These are phyloP conservation scores for Nomada fabriciana DNA, from an alignment of 2,888 invertebrate genomes.

Conservation along the genomic window DNA sequence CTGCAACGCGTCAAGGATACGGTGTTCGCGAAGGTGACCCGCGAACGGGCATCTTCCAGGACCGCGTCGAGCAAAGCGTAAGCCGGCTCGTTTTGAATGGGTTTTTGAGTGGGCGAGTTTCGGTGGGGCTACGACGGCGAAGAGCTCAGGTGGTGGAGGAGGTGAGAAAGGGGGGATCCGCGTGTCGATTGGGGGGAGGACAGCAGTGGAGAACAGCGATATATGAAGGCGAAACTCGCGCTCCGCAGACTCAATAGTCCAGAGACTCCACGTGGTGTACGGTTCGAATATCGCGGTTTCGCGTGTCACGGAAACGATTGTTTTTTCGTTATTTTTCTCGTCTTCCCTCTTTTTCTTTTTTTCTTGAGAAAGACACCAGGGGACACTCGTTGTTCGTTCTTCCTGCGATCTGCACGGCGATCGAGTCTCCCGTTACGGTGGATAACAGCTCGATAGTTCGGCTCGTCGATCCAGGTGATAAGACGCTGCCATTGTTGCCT, in stretches of 20 bases:
- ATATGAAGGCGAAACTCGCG: conserved; percentile 83
- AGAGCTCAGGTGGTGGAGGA: conserved; percentile 47
- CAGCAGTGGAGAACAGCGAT: conserved; percentile 77
- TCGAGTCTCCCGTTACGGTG: not conserved
- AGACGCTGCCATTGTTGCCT: conserved; percentile 22
- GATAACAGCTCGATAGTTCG: conserved; percentile 5
- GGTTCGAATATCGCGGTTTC: conserved; percentile 50
- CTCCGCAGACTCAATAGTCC: conserved; percentile 82
- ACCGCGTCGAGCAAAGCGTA: not conserved
- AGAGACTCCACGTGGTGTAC: conserved; percentile 70
- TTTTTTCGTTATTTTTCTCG: not conserved
- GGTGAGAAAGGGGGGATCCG: conserved; percentile 53
- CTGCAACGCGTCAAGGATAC: conserved; percentile 44
- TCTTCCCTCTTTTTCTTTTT: not conserved
- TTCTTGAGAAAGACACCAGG: not conserved
- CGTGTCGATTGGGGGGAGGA: conserved; percentile 67
- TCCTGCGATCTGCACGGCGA: too few species aligned
- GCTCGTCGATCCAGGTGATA: conserved; percentile 19
- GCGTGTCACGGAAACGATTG: conserved; percentile 15
- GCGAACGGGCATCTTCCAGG: conserved; percentile 11
- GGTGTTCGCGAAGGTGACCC: not conserved
- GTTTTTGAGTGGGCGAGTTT: conserved; percentile 59
- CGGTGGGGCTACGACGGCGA: conserved; percentile 55
- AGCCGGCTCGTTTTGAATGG: conserved; percentile 47
- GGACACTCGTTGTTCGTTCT: not conserved